Percentiles rank a stretch among this genome's conserved stretches.
phyloP scores from a whole-genome alignment of 2,797 vertebrate genomes.

The Podarcis lilfordi region DNA sequence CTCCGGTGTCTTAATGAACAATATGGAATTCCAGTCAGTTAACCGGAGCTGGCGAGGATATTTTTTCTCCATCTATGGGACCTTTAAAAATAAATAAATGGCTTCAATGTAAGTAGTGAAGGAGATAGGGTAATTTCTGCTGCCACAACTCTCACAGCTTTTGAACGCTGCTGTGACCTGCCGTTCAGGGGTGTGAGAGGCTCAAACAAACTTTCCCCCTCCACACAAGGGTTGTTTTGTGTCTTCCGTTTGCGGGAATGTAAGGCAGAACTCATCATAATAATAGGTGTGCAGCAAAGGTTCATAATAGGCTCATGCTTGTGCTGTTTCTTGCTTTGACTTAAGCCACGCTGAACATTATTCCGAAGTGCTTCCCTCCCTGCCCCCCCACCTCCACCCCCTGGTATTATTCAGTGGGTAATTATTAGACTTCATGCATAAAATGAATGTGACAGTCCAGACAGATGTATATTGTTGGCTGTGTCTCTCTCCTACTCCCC shows the following conservation, averaged over 20 bases:
- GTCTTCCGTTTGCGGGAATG: constrained; percentile 51
- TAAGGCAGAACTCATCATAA: constrained; percentile 46
- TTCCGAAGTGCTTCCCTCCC: constrained; percentile 23
- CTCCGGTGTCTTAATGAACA: no score
- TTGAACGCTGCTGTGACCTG: neutral
- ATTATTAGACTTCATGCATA: constrained; percentile 62
- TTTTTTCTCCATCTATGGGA: neutral
- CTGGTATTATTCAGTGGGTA: constrained; percentile 43
- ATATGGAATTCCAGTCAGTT: neutral
- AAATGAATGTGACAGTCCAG: constrained; percentile 63
- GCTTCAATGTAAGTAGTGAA: neutral
- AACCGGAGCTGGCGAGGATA: neutral
- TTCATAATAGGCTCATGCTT: neutral
- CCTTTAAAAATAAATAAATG: neutral
- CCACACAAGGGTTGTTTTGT: constrained; percentile 31
- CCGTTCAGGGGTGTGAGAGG: constrained; percentile 23
- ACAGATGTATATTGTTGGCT: constrained; percentile 67
- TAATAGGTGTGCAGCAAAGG: constrained; percentile 45
- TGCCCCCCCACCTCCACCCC: no score
- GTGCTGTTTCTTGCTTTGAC: constrained; percentile 20
- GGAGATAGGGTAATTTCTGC: neutral
- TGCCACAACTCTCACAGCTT: neutral
- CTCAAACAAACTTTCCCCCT: constrained; percentile 21
- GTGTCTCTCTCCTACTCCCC: constrained; percentile 28
- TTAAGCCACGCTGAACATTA: constrained; percentile 44